Evolutionary conservation across 2,888 invertebrate genomes (phyloP), one percentile per base, ranked within the genome.

Genomic region (Xanthorhoe spadicearia): DNA sequence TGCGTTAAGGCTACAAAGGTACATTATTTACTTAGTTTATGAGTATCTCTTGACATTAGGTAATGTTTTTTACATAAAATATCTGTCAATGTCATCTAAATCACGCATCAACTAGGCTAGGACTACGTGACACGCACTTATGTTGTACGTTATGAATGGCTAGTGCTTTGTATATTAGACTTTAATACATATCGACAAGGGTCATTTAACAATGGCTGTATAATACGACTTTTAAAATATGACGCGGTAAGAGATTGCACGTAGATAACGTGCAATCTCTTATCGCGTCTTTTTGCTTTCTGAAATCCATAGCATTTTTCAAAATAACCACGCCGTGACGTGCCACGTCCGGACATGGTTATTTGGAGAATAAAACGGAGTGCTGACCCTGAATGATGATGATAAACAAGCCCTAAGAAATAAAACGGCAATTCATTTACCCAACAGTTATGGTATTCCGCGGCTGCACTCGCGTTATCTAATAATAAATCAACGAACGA

Each of bases 401-500:
- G n/a, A n/a, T n/a, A n/a, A 6, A 32, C 32, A 32, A 32, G 2
- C 8, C 4, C 32, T 15, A 17, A 15, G 6, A 48, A 48, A 17
- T 48, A 48, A 17, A 38, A 15, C 15, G 10, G 7, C 4, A 48
- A 48, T 48, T 48, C 15, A 48, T 48, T 6, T 17, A 35, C 17
- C 17, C 35, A 8, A 53, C 32, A 35, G 53, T 35, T 15, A n/a
- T 51, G 19, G 13, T 9, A 56, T 56, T 56, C 28, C 23, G 46
- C 28, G 46, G 19, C 46, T 46, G 38, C 38, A 38, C 17, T 19
- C 19, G 17, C 48, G 55, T 66, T 58, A 75, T 77, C 61, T 56
- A 38, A 50, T 53, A 51, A 74, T 71, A 74, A 75, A 77, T 75
- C 75, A 65, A 69, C 68, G 64, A 68, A 73, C 65, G 68, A 66